A percentile compares a stretch with the other conserved stretches of the same genome.
These are phyloP conservation scores for Semaprochilodus insignis DNA, from an alignment of 2,797 vertebrate species.

Conservation along the genomic window DNA sequence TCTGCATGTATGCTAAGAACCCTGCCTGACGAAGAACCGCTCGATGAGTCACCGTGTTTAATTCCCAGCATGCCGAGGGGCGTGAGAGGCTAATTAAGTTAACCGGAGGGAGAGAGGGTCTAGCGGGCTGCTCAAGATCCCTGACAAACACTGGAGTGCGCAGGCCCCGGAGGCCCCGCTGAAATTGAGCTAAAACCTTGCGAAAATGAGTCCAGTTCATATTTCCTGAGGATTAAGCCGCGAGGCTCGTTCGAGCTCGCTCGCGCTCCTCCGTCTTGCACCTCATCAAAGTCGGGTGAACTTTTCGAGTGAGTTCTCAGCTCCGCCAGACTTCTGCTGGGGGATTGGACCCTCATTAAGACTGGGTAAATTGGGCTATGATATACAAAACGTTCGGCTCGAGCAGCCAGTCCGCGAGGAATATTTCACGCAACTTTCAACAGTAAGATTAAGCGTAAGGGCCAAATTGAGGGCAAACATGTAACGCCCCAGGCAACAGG, in stretches of 20 bases:
- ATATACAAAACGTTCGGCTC: background rate
- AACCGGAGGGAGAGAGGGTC: slow-evolving; percentile 50
- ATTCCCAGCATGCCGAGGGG: slow-evolving; percentile 54
- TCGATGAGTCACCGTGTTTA: slow-evolving; percentile 49
- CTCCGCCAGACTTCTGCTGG: background rate
- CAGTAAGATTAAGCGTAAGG: slow-evolving; percentile 29
- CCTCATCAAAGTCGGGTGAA: slow-evolving; percentile 56
- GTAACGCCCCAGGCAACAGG: slow-evolving; percentile 31
- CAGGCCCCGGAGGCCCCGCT: slow-evolving; percentile 41
- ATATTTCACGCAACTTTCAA: slow-evolving; percentile 22
- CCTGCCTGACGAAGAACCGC: slow-evolving; percentile 28
- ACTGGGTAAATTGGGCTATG: slow-evolving; percentile 28
- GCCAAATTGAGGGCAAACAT: slow-evolving; percentile 33
- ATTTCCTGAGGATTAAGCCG: slow-evolving; percentile 59
- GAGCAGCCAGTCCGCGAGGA: background rate
- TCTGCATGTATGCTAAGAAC: background rate
- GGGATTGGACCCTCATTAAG: slow-evolving; percentile 37
- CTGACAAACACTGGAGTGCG: slow-evolving; percentile 44
- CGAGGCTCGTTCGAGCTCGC: slow-evolving; percentile 23
- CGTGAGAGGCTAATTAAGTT: slow-evolving; percentile 62
- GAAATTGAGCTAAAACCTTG: slow-evolving; percentile 53
- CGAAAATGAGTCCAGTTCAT: slow-evolving; percentile 50
- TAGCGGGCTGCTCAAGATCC: slow-evolving; percentile 47
- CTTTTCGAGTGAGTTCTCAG: slow-evolving; percentile 44
- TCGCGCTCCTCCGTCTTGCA: slow-evolving; percentile 29